These are phyloP conservation scores for Myocastor coypus DNA, from an alignment of 2,113 vertebrate species.

Conservation along the genomic window DNA sequence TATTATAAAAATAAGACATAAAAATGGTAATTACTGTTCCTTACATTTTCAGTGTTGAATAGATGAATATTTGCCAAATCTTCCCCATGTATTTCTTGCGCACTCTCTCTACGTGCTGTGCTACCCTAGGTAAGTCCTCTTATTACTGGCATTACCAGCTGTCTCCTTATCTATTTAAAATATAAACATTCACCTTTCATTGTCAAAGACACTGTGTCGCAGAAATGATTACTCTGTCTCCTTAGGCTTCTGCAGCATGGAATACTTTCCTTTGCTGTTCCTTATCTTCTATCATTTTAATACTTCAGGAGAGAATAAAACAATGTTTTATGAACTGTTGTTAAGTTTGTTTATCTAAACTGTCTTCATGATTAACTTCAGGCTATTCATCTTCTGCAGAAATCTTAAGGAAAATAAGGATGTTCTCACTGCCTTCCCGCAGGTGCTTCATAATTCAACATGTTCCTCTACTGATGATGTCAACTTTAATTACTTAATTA, in stretches of 20 bases:
- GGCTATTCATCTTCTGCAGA: not conserved
- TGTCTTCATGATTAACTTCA: not conserved
- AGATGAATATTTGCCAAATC: not conserved
- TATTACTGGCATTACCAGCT: not conserved
- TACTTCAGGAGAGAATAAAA: not conserved
- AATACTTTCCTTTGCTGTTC: not conserved
- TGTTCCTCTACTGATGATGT: not conserved
- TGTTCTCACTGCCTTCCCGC: not conserved
- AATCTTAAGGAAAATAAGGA: not conserved
- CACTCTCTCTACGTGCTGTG: too few relatives aligned
- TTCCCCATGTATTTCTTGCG: not conserved
- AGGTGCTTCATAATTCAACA: not conserved
- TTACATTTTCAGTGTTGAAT: not conserved
- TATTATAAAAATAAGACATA: not conserved
- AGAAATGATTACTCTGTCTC: not conserved
- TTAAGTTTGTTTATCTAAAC: not conserved
- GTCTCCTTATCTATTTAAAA: not conserved
- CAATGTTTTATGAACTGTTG: not conserved
- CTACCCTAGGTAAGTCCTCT: not conserved
- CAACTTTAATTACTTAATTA: conserved; percentile 27
- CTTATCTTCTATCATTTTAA: not conserved
- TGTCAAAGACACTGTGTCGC: not conserved
- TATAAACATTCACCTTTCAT: not conserved
- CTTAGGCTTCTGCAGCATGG: not conserved
- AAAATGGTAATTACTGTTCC: not conserved